Evolutionary conservation across 2,113 vertebrate species (phyloP), one percentile per base, ranked within the genome.

Genomic region (Piprites chloris): DNA sequence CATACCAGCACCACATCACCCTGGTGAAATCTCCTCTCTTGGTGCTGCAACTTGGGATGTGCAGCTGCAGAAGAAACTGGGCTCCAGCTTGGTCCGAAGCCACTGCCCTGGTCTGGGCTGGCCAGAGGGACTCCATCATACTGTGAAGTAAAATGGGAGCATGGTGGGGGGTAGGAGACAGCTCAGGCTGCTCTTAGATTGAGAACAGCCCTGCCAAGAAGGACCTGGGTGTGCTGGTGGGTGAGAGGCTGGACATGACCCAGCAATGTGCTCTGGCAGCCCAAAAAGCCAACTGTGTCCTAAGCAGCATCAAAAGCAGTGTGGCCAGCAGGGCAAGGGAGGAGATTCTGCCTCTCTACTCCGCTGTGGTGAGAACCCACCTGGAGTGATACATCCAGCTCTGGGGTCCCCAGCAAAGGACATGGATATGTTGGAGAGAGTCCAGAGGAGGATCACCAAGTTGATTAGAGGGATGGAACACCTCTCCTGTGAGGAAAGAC

Each of bases 381-480:
- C 47, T 63, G 74, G 27, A 6, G 28, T 49, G 14, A 39, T 20
- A 24, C 30, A 62, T 1, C 26, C 47, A 71, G 55, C 55, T 16
- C 55, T 24, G 55, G 28, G 23, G 27, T 24, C 17, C 49, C 33
- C 55, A 39, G 65, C 19, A 62, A 28, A 26, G 39, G 28, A 62
- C 47, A 24, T 20, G 23, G 22, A 78, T 28, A 22, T 44, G 39
- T 2, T 10, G 15, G 27, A n/a, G 74, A 1, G 23, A 15, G 1
- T 6, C 19, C 47, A 28, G 28, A 62, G 33, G 28, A 69, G 23
- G 8, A 28, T 4, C 65, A 47, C 19, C 19, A 47, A 19, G 47
- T 0, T 4, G 10, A 17, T 37, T 37, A 37, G 23, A 59, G 37
- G 2, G 7, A 52, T 14, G 20, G 30, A 52, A 18, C 1, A 52